Percentiles rank a stretch among this genome's conserved stretches.
These are phyloP conservation scores for Ochropacha duplaris DNA, from an alignment of 2,888 invertebrate species.

Conservation along the genomic window DNA sequence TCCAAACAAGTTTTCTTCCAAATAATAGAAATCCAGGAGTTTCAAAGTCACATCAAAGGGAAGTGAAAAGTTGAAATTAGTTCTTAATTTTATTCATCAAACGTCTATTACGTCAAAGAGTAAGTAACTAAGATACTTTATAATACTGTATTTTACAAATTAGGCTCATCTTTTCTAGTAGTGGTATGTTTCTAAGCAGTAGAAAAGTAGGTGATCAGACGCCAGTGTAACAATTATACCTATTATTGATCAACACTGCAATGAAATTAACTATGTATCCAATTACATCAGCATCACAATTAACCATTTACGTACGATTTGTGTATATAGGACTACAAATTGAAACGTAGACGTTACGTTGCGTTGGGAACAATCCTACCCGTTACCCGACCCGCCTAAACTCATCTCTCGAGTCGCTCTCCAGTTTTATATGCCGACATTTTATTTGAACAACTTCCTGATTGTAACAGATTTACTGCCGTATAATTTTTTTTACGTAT, in stretches of 20 bases:
- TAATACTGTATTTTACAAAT: conserved; percentile 27
- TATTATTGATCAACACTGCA: too few species aligned
- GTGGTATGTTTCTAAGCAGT: not conserved
- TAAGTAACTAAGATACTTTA: conserved; percentile 25
- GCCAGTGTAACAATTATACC: too few species aligned
- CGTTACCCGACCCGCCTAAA: not conserved
- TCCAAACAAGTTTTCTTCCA: conserved; percentile 1
- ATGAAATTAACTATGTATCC: not conserved
- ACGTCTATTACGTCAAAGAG: conserved; percentile 41
- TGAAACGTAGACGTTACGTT: conserved; percentile 4
- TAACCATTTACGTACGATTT: not conserved
- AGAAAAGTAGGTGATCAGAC: not conserved
- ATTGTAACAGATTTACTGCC: conserved; percentile 6
- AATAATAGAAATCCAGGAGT: conserved; percentile 34
- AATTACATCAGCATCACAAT: conserved; percentile 1
- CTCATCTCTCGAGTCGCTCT: conserved; percentile 4
- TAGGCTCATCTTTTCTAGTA: not conserved
- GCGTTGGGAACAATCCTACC: conserved; percentile 3
- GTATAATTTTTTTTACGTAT: conserved; percentile 1
- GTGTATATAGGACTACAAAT: conserved; percentile 7
- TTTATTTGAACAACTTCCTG: conserved; percentile 7
- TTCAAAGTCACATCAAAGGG: conserved; percentile 41
- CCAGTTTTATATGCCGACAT: conserved; percentile 7
- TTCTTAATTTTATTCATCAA: conserved; percentile 49
- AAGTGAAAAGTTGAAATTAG: conserved; percentile 53